Conservation (phyloP, 2,888 invertebrate genomes). For the Hypsopygia costalis region DNA sequence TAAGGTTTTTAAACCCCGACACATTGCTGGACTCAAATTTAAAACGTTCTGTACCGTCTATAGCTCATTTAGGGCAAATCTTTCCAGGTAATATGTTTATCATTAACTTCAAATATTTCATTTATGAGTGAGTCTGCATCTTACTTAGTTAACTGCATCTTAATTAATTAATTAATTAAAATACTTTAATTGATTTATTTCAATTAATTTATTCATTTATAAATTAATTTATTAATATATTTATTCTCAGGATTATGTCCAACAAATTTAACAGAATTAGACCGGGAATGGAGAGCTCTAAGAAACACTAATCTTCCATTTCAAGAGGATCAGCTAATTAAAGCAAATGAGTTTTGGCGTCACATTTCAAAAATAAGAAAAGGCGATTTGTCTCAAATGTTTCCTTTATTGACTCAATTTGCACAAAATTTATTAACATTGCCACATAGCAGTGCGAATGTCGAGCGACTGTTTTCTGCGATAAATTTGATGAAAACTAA, state of each 20-base stretch:
- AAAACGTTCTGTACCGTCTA: conserved; percentile 14
- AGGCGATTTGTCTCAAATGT: conserved; percentile 9
- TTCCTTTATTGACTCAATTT: conserved; percentile 8
- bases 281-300: conserved; percentile 15
- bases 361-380: conserved; percentile 12
- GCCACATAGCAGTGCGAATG: conserved; percentile 15
- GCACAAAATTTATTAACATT: conserved; percentile 13
- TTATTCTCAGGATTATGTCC: conserved; percentile 8
- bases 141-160: conserved; percentile 1
- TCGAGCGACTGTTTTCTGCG: neutral
- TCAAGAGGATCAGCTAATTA: conserved; percentile 10
- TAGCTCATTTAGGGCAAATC: conserved; percentile 14
- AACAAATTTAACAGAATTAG: conserved; percentile 19
- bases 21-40: conserved; percentile 8
- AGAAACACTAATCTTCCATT: conserved; percentile 17
- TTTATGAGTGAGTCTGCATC: neutral
- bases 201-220: no score
- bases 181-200: no score
- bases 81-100: conserved; percentile 11
- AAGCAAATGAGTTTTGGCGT: conserved; percentile 15
- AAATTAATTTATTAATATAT: conserved; percentile 12
- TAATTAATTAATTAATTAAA: no score
- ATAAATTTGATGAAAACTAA: conserved; percentile 5
- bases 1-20: conserved; percentile 13
- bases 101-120: neutral